These are phyloP conservation scores for Thecocarcelia acutangulata DNA, from an alignment of 2,888 invertebrate species.

Conservation along the genomic window DNA sequence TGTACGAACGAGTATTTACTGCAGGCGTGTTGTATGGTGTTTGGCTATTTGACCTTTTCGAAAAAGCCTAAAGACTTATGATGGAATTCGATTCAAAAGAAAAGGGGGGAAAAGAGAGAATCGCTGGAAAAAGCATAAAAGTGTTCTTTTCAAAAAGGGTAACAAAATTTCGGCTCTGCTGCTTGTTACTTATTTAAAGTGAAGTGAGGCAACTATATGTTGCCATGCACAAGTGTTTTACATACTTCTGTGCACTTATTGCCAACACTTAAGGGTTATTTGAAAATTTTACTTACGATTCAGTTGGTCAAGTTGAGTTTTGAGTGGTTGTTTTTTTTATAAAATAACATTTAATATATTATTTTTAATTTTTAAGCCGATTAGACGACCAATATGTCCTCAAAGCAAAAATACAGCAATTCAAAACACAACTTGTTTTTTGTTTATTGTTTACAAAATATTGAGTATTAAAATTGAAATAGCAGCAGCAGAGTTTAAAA, in stretches of 20 bases:
- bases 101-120: no score
- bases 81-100: no score
- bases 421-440: conserved; percentile 15
- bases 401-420: conserved; percentile 15
- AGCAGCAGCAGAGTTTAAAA: background rate
- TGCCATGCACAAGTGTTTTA: background rate
- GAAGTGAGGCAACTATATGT: background rate
- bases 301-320: conserved; percentile 48
- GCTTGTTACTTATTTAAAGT: background rate
- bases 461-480: background rate
- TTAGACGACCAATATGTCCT: conserved; percentile 33
- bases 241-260: conserved; percentile 20
- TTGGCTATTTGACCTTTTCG: no score
- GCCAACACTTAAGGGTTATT: conserved; percentile 52
- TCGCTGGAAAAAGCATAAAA: background rate
- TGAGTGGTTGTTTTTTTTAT: background rate
- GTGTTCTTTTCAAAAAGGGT: background rate
- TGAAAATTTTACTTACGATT: conserved; percentile 33
- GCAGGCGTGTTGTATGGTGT: no score
- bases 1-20: no score
- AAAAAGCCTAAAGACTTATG: no score
- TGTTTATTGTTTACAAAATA: conserved; percentile 22
- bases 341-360: conserved; percentile 40
- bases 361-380: conserved; percentile 51
- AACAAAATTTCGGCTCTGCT: background rate